These are phyloP conservation scores for Catocala fraxini DNA, from an alignment of 2,888 invertebrate species.

Conservation along the genomic window DNA sequence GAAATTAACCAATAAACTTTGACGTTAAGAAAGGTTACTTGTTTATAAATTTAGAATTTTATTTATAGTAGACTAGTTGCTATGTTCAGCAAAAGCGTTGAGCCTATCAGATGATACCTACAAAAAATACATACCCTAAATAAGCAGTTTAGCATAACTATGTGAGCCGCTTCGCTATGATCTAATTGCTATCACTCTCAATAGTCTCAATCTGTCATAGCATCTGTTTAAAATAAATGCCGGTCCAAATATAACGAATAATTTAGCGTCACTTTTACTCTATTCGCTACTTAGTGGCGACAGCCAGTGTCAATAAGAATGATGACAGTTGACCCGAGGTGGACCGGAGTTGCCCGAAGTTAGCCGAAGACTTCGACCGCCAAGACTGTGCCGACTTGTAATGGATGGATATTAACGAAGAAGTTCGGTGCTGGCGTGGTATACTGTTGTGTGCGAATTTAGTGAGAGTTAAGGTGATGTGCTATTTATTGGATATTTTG, in stretches of 20 bases:
- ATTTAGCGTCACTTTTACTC: conserved; percentile 26
- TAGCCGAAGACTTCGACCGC: too few species aligned
- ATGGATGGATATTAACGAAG: conserved; percentile 12
- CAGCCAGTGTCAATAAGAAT: conserved; percentile 11
- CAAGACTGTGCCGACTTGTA: too few species aligned
- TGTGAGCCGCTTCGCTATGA: too few species aligned
- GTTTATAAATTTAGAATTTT: too few species aligned
- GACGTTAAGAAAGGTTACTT: too few species aligned
- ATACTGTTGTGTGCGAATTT: conserved; percentile 49
- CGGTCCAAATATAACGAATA: conserved; percentile 22
- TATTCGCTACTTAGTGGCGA: conserved; percentile 23
- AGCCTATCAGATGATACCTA: too few species aligned
- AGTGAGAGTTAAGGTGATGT: conserved; percentile 35
- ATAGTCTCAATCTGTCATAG: conserved; percentile 4
- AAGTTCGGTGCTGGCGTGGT: conserved; percentile 17
- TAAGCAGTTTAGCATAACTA: too few species aligned
- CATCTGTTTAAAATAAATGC: conserved; percentile 19
- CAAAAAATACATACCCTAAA: too few species aligned
- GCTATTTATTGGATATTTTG: not conserved
- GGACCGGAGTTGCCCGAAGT: conserved; percentile 3
- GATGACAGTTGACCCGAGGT: conserved; percentile 14
- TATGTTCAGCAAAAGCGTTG: too few species aligned
- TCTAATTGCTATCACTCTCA: not conserved
- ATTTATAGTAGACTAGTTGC: too few species aligned
- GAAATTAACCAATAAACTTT: too few species aligned